Conservation (phyloP, 1,140 invertebrate genomes). For the Drosophila tani region DNA sequence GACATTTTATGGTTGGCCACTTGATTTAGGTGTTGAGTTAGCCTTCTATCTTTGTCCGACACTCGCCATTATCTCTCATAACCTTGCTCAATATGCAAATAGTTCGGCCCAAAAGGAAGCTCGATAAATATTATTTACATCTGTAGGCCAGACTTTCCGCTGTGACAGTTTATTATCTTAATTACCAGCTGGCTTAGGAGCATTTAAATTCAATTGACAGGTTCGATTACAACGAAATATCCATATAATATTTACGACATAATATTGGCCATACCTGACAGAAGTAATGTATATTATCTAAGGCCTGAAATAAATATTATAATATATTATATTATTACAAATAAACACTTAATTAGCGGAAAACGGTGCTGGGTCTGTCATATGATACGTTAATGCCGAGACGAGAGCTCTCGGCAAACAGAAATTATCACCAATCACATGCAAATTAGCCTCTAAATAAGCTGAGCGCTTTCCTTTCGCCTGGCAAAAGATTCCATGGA, state of each 20-base stretch:
- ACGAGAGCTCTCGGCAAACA: constrained; percentile 45
- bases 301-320: constrained; percentile 41
- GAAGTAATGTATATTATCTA: constrained; percentile 26
- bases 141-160: background rate
- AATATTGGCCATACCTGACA: constrained; percentile 41
- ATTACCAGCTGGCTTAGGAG: constrained; percentile 1
- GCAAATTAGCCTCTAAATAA: constrained; percentile 51
- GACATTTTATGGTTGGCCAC: constrained; percentile 34
- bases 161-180: constrained; percentile 18
- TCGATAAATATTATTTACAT: constrained; percentile 30
- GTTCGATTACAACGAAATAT: constrained; percentile 31
- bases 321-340: constrained; percentile 48
- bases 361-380: constrained; percentile 41
- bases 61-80: constrained; percentile 3
- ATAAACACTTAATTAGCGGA: constrained; percentile 42
- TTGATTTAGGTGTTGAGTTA: constrained; percentile 40
- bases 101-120: background rate
- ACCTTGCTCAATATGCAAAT: constrained; percentile 21
- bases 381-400: constrained; percentile 55
- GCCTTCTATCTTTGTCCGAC: background rate
- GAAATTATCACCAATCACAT: constrained; percentile 68
- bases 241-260: constrained; percentile 27
- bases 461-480: constrained; percentile 47
- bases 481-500: constrained; percentile 41
- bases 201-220: constrained; percentile 9